Evolutionary conservation across 2,113 vertebrate genomes (phyloP).

Genomic region (Etheostoma cragini): DNA sequence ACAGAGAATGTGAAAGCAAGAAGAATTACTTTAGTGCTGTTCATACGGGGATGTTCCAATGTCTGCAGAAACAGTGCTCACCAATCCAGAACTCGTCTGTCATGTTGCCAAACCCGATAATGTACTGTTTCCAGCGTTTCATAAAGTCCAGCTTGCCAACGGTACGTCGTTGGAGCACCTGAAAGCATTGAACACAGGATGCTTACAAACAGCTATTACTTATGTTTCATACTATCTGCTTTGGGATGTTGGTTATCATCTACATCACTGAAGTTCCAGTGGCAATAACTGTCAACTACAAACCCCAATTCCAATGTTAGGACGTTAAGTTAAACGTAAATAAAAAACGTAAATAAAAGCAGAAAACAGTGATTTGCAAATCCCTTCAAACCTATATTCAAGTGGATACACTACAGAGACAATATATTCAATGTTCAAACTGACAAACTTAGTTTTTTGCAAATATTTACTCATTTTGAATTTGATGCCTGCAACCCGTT

Average conservation of each 20-base stretch:
- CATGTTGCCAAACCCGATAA: slow-evolving; percentile 90
- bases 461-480: too few relatives aligned
- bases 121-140: slow-evolving; percentile 90
- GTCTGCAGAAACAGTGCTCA: slow-evolving; percentile 69
- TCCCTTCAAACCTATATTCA: too few relatives aligned
- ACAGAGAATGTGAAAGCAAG: slow-evolving; percentile 12
- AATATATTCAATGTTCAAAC: too few relatives aligned
- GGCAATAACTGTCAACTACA: not conserved
- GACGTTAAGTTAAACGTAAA: too few relatives aligned
- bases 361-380: too few relatives aligned
- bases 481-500: too few relatives aligned
- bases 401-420: too few relatives aligned
- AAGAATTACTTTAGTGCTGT: slow-evolving; percentile 7
- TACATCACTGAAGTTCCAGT: not conserved
- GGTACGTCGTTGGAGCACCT: slow-evolving; percentile 91
- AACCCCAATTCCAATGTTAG: too few relatives aligned
- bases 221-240: slow-evolving; percentile 10
- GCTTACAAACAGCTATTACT: slow-evolving; percentile 22
- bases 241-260: not conserved
- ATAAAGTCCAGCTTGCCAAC: slow-evolving; percentile 90
- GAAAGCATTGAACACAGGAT: slow-evolving; percentile 4
- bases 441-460: too few relatives aligned
- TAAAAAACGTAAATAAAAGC: too few relatives aligned
- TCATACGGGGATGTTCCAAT: slow-evolving; percentile 11
- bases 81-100: slow-evolving; percentile 93